Percentiles rank a stretch among this genome's conserved stretches.
phyloP scores from a whole-genome alignment of 2,113 vertebrate genomes.

The Dicentrarchus labrax region DNA sequence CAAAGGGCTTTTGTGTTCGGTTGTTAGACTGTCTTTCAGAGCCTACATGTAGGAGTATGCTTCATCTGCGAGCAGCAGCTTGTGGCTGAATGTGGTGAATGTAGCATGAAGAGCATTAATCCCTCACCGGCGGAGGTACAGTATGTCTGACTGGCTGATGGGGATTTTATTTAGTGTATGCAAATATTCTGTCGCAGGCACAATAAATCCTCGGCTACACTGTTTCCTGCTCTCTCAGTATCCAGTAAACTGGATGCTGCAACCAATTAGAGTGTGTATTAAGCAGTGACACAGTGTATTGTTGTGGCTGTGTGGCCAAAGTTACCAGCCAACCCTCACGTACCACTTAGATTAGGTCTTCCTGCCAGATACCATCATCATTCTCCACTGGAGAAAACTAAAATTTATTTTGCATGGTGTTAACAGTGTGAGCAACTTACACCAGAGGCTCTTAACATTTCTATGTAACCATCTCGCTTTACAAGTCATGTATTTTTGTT shows the following conservation, averaged over 20 bases:
- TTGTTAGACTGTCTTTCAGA: slow-evolving; percentile 27
- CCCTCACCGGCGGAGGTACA: slow-evolving; percentile 59
- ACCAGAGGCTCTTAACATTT: slow-evolving; percentile 20
- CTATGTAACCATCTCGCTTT: neutral
- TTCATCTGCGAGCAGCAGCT: slow-evolving; percentile 60
- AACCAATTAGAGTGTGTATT: slow-evolving; percentile 65
- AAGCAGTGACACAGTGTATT: slow-evolving; percentile 22
- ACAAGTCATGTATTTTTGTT: neutral
- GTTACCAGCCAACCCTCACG: slow-evolving; percentile 1
- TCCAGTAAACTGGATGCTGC: slow-evolving; percentile 46
- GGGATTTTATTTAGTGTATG: slow-evolving; percentile 78
- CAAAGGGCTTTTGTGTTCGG: slow-evolving; percentile 55
- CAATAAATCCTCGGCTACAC: slow-evolving; percentile 56
- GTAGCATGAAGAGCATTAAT: slow-evolving; percentile 77
- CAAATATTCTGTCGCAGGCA: slow-evolving; percentile 69
- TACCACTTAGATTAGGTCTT: neutral
- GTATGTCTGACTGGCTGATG: slow-evolving; percentile 70
- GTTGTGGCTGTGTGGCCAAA: slow-evolving; percentile 8
- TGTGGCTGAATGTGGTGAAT: slow-evolving; percentile 63
- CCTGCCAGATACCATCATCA: slow-evolving; percentile 15
- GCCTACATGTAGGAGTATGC: slow-evolving; percentile 15
- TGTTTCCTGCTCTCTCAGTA: slow-evolving; percentile 30
- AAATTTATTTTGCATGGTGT: slow-evolving; percentile 3
- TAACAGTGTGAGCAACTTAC: slow-evolving; percentile 5
- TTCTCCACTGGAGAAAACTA: slow-evolving; percentile 4